These are phyloP conservation scores for Zoanthus gigantus DNA, from an alignment of 92 coral and sea anemone species.

Conservation along the genomic window DNA sequence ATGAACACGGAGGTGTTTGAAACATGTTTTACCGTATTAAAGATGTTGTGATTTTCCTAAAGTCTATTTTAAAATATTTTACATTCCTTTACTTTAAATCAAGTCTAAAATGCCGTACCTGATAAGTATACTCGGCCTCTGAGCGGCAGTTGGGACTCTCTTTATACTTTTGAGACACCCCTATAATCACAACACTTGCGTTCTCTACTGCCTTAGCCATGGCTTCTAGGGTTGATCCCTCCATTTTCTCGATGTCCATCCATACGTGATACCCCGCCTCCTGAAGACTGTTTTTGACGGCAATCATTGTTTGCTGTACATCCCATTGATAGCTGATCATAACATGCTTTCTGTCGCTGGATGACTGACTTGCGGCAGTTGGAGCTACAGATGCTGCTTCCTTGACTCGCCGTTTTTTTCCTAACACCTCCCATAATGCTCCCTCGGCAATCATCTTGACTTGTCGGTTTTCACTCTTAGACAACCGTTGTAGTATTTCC, in stretches of 20 bases:
- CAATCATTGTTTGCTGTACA: constrained; percentile 68
- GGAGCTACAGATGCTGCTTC: background rate
- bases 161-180: constrained; percentile 88
- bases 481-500: constrained; percentile 53
- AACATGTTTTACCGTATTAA: too few species aligned
- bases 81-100: too few species aligned
- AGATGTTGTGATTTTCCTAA: too few species aligned
- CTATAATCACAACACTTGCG: constrained; percentile 72
- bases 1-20: too few species aligned
- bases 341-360: constrained; percentile 57
- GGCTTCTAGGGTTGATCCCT: constrained; percentile 83
- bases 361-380: background rate
- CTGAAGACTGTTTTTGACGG: constrained; percentile 70
- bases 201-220: constrained; percentile 88
- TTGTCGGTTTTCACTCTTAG: constrained; percentile 44
- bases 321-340: constrained; percentile 94
- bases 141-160: constrained; percentile 75
- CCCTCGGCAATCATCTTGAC: constrained; percentile 73
- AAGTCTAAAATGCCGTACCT: background rate
- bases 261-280: constrained; percentile 77
- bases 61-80: too few species aligned
- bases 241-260: constrained; percentile 90
- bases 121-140: constrained; percentile 7
- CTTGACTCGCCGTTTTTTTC: constrained; percentile 64
- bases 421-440: constrained; percentile 79